Percentiles rank a stretch among this genome's conserved stretches.
These are phyloP conservation scores for Uromys caudimaculatus DNA, from an alignment of 2,797 vertebrate species.

Conservation along the genomic window DNA sequence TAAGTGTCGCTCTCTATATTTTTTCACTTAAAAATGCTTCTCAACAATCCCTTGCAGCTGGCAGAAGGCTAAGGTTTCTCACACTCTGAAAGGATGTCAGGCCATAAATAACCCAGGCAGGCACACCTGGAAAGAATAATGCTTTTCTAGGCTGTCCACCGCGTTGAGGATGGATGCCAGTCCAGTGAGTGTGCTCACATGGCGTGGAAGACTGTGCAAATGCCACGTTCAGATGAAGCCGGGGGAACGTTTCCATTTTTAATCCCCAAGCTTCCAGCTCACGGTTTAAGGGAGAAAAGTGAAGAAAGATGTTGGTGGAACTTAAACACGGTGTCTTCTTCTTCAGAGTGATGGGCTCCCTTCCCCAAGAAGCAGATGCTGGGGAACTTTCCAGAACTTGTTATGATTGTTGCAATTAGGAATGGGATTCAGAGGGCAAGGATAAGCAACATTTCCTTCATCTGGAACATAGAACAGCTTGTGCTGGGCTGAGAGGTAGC, in stretches of 20 bases:
- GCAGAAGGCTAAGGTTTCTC: conserved; percentile 87
- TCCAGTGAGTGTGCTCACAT: conserved; percentile 11
- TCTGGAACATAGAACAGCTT: background rate
- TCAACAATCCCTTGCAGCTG: conserved; percentile 88
- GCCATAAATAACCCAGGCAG: conserved; percentile 86
- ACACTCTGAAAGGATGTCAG: conserved; percentile 82
- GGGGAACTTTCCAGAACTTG: conserved; percentile 34
- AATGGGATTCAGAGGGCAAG: conserved; percentile 50
- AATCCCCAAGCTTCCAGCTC: conserved; percentile 65
- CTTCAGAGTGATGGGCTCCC: background rate
- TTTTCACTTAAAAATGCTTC: conserved; percentile 81
- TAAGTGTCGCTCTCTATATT: conserved; percentile 79
- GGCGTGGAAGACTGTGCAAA: conserved; percentile 70
- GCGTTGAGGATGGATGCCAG: conserved; percentile 75
- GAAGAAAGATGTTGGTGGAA: conserved; percentile 51
- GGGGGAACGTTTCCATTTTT: conserved; percentile 62
- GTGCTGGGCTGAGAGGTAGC: background rate
- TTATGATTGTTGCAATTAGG: conserved; percentile 9
- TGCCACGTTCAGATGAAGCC: conserved; percentile 63
- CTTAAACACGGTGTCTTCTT: conserved; percentile 26
- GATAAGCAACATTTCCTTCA: conserved; percentile 8
- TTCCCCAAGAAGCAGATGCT: conserved; percentile 4
- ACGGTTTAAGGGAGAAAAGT: conserved; percentile 20
- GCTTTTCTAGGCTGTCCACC: conserved; percentile 81
- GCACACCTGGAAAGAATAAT: conserved; percentile 89